A percentile compares a stretch with the other conserved stretches of the same genome.
Evolutionary conservation across 35 echinoderm and acorn worm genomes (phyloP).

Genomic region (Patiria miniata): DNA sequence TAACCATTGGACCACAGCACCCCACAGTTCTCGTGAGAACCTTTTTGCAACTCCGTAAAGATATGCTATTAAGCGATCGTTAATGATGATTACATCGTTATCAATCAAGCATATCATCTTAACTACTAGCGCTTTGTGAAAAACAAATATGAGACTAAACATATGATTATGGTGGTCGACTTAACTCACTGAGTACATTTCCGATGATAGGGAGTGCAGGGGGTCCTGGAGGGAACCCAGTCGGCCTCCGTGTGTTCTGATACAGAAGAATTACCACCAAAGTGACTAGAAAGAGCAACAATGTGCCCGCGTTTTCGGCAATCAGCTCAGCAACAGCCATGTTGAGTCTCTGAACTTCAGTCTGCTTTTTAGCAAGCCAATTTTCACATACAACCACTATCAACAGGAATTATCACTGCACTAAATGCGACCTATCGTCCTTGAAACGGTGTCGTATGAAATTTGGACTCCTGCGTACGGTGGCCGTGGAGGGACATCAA

Average conservation of each 20-base stretch:
- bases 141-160: neutral
- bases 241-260: constrained; percentile 27
- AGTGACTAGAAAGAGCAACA: neutral
- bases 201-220: constrained; percentile 46
- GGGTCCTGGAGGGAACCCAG: constrained; percentile 52
- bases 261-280: constrained; percentile 10
- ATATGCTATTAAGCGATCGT: no score
- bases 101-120: neutral
- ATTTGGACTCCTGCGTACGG: no score
- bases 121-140: neutral
- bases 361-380: no score
- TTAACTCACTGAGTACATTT: constrained; percentile 41
- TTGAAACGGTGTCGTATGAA: no score
- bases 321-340: neutral
- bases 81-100: no score
- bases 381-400: no score
- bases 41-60: no score
- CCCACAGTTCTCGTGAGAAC: no score
- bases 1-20: no score
- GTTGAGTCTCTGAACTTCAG: neutral
- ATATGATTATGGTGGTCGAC: neutral
- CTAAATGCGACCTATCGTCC: no score
- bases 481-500: no score
- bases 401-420: no score
- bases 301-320: neutral